Conservation (phyloP, 2,797 vertebrate species). For the Sebastiscus albofasciatus region DNA sequence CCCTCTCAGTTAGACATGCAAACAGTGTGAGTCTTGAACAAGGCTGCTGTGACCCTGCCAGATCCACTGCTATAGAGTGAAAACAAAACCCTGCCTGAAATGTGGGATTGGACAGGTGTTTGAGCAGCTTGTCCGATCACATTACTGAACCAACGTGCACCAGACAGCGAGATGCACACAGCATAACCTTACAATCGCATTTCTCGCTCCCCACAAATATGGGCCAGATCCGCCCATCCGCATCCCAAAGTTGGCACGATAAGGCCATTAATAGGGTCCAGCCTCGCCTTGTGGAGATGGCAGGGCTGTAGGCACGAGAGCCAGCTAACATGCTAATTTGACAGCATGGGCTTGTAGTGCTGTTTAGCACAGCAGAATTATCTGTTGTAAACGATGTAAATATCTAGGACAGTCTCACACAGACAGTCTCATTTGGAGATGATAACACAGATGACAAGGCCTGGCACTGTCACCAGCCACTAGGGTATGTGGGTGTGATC, state of each 20-base stretch:
- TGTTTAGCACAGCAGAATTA: slow-evolving; percentile 74
- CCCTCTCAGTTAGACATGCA: slow-evolving; percentile 75
- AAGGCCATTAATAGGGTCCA: slow-evolving; percentile 74
- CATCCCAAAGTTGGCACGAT: slow-evolving; percentile 73
- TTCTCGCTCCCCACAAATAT: slow-evolving; percentile 75
- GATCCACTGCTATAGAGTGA: slow-evolving; percentile 80
- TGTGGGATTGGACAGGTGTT: slow-evolving; percentile 84
- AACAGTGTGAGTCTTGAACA: slow-evolving; percentile 82
- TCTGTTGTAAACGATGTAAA: slow-evolving; percentile 77
- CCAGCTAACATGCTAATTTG: slow-evolving; percentile 80
- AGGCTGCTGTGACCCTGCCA: slow-evolving; percentile 79
- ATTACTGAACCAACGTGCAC: slow-evolving; percentile 85
- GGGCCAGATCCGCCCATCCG: slow-evolving; percentile 71
- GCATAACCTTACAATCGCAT: slow-evolving; percentile 89
- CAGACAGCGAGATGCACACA: slow-evolving; percentile 84
- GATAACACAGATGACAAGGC: slow-evolving; percentile 80
- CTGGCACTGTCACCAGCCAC: slow-evolving; percentile 83
- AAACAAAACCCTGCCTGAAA: slow-evolving; percentile 80
- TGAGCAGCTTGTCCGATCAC: slow-evolving; percentile 84
- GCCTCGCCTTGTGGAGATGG: slow-evolving; percentile 67
- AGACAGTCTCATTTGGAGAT: slow-evolving; percentile 79
- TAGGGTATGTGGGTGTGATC: slow-evolving; percentile 81
- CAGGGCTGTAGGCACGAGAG: slow-evolving; percentile 58
- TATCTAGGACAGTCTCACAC: slow-evolving; percentile 78
- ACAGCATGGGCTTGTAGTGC: slow-evolving; percentile 69